Evolutionary conservation across 2,113 vertebrate genomes (phyloP).

Genomic region (Herpailurus yagouaroundi): DNA sequence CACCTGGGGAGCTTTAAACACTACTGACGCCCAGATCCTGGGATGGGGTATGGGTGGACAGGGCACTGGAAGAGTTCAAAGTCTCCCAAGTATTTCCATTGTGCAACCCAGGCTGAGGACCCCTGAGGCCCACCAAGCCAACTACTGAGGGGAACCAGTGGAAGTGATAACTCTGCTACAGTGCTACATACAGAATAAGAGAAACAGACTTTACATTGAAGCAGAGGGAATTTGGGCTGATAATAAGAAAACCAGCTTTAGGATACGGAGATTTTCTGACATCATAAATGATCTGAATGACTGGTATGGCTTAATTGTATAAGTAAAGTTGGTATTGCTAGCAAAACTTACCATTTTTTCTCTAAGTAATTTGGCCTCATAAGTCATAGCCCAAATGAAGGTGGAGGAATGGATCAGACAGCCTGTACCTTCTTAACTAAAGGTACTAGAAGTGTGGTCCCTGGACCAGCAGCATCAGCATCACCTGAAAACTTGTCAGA

Average conservation of each 20-base stretch:
- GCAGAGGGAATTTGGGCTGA: background rate
- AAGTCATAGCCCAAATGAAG: background rate
- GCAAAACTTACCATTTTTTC: background rate
- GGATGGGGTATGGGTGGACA: background rate
- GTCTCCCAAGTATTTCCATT: background rate
- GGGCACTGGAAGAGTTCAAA: background rate
- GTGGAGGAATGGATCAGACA: background rate
- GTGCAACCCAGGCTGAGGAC: background rate
- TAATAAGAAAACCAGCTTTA: background rate
- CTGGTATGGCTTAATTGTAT: background rate
- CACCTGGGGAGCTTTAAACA: background rate
- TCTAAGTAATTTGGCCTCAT: background rate
- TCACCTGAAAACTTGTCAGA: background rate
- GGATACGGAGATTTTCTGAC: background rate
- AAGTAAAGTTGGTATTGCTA: background rate
- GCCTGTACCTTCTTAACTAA: background rate
- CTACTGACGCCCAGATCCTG: background rate
- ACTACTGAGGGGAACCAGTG: background rate
- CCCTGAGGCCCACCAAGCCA: background rate
- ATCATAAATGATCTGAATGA: background rate
- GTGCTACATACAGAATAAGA: background rate
- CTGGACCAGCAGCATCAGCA: background rate
- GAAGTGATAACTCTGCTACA: background rate
- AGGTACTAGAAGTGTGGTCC: background rate
- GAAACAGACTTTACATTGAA: background rate